A percentile compares a stretch with the other conserved stretches of the same genome.
phyloP scores from a whole-genome alignment of 2,797 vertebrate species.

The Acanthiza pusilla region DNA sequence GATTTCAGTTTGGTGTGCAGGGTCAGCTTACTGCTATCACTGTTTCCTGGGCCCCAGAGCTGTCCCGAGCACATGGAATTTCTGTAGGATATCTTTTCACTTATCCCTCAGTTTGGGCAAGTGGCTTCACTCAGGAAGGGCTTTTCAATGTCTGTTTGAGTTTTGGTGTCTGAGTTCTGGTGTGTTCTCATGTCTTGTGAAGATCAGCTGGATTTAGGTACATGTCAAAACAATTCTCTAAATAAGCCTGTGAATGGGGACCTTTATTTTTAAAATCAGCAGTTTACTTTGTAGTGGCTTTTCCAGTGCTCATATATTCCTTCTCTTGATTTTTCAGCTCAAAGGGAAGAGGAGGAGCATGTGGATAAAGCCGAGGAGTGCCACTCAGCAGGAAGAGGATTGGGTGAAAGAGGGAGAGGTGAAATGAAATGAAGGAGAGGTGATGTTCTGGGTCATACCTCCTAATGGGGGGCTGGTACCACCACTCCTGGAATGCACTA shows the following conservation, averaged over 20 bases:
- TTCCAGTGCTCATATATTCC: neutral
- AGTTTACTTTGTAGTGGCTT: neutral
- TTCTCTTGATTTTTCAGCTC: slow-evolving; percentile 44
- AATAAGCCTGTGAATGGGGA: neutral
- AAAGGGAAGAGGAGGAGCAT: neutral
- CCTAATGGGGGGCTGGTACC: neutral
- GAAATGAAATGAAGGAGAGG: neutral
- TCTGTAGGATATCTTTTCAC: neutral
- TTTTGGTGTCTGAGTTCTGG: neutral
- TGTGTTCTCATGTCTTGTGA: neutral
- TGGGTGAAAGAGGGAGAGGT: neutral
- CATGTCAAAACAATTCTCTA: neutral
- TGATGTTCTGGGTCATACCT: neutral
- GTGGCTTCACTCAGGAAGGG: neutral
- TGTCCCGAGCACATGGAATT: neutral
- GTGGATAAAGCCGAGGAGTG: neutral
- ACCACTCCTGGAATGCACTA: neutral
- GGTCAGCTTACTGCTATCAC: neutral
- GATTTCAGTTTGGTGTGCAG: neutral
- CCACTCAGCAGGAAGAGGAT: neutral
- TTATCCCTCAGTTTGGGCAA: neutral
- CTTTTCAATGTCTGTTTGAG: neutral
- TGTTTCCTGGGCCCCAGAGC: neutral
- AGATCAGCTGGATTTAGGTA: neutral
- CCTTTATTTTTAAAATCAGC: neutral